Percentiles rank a stretch among this genome's conserved stretches.
Evolutionary conservation across 2,888 invertebrate species (phyloP).

Genomic region (Morpho deidamia): DNA sequence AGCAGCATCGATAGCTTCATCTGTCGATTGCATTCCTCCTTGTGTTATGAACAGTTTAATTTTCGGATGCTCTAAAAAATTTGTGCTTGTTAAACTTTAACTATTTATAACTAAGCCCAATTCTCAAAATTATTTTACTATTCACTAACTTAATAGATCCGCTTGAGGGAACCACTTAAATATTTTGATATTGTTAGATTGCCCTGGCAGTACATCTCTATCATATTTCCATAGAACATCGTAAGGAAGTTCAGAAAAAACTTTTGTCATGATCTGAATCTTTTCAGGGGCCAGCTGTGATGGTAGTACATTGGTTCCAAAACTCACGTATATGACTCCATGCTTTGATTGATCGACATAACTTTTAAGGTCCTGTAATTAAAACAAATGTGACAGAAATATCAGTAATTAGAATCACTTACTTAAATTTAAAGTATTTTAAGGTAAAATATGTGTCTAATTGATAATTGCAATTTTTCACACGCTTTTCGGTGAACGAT

Average conservation of each 20-base stretch:
- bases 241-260: constrained; percentile 41
- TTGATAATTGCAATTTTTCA: too few relatives aligned
- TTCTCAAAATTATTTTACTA: too few relatives aligned
- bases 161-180: constrained; percentile 50
- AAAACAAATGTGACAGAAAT: neutral
- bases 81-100: too few relatives aligned
- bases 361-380: constrained; percentile 39
- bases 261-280: constrained; percentile 26
- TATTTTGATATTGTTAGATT: constrained; percentile 43
- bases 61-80: constrained; percentile 56
- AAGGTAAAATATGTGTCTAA: too few relatives aligned
- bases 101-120: too few relatives aligned
- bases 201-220: constrained; percentile 32
- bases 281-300: constrained; percentile 26
- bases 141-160: constrained; percentile 41
- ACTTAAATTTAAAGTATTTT: too few relatives aligned
- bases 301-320: constrained; percentile 40
- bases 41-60: constrained; percentile 57
- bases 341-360: constrained; percentile 42
- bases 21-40: constrained; percentile 59
- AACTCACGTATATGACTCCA: constrained; percentile 51
- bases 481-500: too few relatives aligned
- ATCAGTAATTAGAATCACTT: too few relatives aligned
- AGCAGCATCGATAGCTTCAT: constrained; percentile 52
- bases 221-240: constrained; percentile 52